Percentiles rank a stretch among this genome's conserved stretches.
These are phyloP conservation scores for Entosphenus tridentatus DNA, from an alignment of 2,113 vertebrate genomes.

Conservation along the genomic window DNA sequence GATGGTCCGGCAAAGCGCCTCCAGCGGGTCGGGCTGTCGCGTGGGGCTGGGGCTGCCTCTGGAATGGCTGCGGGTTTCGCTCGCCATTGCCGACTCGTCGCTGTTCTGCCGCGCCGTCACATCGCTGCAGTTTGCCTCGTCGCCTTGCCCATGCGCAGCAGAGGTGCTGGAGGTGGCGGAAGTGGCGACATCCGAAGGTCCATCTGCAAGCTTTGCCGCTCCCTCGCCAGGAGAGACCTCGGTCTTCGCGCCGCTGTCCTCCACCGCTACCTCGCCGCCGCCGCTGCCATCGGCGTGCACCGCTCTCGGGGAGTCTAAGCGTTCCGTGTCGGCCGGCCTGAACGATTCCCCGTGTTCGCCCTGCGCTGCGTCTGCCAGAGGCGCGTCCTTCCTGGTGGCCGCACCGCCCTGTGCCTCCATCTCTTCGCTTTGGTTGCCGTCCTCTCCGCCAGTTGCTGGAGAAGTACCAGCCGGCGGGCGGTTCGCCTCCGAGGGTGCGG, in stretches of 20 bases:
- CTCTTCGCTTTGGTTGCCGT: constrained; percentile 29
- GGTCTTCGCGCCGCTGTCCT: background rate
- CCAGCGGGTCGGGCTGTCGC: constrained; percentile 68
- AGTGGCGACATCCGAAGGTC: constrained; percentile 31
- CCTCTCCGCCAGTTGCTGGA: constrained; percentile 40
- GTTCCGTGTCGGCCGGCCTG: too few species aligned
- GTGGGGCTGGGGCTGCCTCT: constrained; percentile 37
- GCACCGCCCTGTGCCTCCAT: background rate
- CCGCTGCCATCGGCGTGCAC: background rate
- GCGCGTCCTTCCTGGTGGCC: background rate
- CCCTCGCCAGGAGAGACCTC: background rate
- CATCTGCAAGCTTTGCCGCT: too few species aligned
- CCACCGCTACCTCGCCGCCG: background rate
- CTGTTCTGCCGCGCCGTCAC: constrained; percentile 25
- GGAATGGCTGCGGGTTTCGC: constrained; percentile 37
- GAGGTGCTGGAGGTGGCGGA: constrained; percentile 24
- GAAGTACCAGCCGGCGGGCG: constrained; percentile 45
- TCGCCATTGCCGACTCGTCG: constrained; percentile 26
- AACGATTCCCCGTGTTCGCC: too few species aligned
- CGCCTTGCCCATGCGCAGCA: constrained; percentile 19
- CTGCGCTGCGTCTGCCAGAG: too few species aligned
- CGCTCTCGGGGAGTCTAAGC: background rate
- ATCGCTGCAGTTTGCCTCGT: constrained; percentile 27
- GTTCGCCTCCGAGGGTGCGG: too few species aligned
- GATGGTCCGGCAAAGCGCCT: constrained; percentile 82